Base-by-base conservation (phyloP, 2,888 invertebrate genomes). In the Tenthredo notha region DNA sequence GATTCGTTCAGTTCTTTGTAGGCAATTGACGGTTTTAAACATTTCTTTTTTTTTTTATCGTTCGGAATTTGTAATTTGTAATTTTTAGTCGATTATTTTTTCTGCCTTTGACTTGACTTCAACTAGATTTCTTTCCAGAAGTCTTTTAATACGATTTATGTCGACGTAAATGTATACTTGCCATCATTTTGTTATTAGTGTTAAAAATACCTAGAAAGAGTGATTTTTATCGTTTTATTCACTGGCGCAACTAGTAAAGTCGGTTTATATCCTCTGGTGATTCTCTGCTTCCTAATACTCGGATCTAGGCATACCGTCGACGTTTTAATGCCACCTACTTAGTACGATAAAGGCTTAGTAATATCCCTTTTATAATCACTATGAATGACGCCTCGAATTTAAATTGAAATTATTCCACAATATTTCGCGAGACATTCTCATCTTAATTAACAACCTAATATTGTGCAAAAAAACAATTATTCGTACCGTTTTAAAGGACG, bases 141-240 rank as follows among this genome's bases (percentile, higher is more conserved):
- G 25, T 33, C 33, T 67, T 33, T 33, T 33, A 29, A 18, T 18
- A 33, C 37, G 21, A 40, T 40, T 72, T 72, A 37, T 72, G 29
- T 50, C 47, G 18, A 50, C n/a, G 50, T 3, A 29, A 77, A 50
- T 29, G 25, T 50, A 50, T 25, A 21, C 72, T 43, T n/a, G 21
- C 21, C 72, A 21, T 74, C 72, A n/a, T 74, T 12, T 29, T 70
- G 21, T 29, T 72, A 21, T 40, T 25, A 25, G 58, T 29, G 40
- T 40, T 80, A n/a, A 61, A 40, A 58, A 37, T 80, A 80, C 25
- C 37, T 40, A 40, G n/a, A 15, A 40, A 2, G 6, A 40, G 61
- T 80, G 61, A 80, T 40, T 80, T 80, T 80, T 80, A 61, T 80
- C 58, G 80, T 61, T 80, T 61, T 61, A 80, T 80, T 80, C 80